A percentile compares a stretch with the other conserved stretches of the same genome.
Evolutionary conservation across 2,888 invertebrate species (phyloP).

Genomic region (Ypsolopha sequella): DNA sequence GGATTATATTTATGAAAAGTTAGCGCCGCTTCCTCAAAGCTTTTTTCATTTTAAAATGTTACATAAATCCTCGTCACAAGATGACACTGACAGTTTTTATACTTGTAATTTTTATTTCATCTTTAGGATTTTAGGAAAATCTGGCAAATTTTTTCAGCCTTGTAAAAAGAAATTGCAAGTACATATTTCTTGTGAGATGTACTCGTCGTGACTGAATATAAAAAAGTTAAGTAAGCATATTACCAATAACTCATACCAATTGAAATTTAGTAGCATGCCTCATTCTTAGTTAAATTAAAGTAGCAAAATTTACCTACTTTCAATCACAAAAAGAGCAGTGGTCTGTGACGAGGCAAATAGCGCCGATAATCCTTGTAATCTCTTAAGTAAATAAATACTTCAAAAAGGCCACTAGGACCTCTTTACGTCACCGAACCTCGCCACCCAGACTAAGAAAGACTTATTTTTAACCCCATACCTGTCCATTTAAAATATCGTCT

Average conservation of each 20-base stretch:
- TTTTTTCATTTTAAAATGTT: constrained; percentile 12
- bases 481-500: constrained; percentile 16
- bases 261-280: constrained; percentile 4
- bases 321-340: constrained; percentile 18
- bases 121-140: too few species aligned
- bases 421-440: constrained; percentile 18
- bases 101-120: constrained; percentile 8
- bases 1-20: constrained; percentile 46
- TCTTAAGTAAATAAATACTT: constrained; percentile 55
- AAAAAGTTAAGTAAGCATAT: too few species aligned
- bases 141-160: too few species aligned
- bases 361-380: constrained; percentile 49
- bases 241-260: too few species aligned
- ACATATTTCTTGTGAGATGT: too few species aligned
- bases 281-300: neutral
- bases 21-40: constrained; percentile 42
- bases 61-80: constrained; percentile 21
- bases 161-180: too few species aligned
- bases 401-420: constrained; percentile 31
- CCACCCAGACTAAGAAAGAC: constrained; percentile 31
- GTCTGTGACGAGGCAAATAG: constrained; percentile 21
- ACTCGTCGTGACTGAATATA: too few species aligned
- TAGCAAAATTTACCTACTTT: neutral
- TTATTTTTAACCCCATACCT: neutral
- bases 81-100: constrained; percentile 1